These are phyloP conservation scores for Polietes domitor DNA, from an alignment of 2,888 invertebrate genomes.

Conservation along the genomic window DNA sequence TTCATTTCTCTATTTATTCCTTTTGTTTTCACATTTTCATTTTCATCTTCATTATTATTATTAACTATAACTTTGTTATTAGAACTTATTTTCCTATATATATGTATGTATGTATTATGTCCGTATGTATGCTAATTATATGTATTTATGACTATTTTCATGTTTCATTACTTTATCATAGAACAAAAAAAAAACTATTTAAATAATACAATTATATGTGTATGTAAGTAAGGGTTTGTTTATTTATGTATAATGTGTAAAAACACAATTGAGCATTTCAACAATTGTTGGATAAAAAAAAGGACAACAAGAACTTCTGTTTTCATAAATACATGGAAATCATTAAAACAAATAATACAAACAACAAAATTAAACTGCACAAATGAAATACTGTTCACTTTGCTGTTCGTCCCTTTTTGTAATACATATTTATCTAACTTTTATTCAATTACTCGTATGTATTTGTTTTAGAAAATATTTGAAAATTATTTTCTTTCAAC, in stretches of 20 bases:
- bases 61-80: constrained; percentile 66
- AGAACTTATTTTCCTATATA: constrained; percentile 60
- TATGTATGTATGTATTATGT: constrained; percentile 41
- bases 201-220: constrained; percentile 50
- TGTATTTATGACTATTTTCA: constrained; percentile 16
- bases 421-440: not conserved
- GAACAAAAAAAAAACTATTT: constrained; percentile 43
- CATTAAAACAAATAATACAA: not conserved
- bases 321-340: not conserved
- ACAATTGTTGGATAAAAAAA: not conserved
- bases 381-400: not conserved
- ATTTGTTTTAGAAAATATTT: constrained; percentile 51
- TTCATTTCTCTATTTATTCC: constrained; percentile 60
- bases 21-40: constrained; percentile 46
- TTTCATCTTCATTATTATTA: constrained; percentile 49
- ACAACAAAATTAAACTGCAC: not conserved
- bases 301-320: not conserved
- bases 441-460: constrained; percentile 9
- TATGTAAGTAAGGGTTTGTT: constrained; percentile 20
- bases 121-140: constrained; percentile 42
- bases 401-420: not conserved
- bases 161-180: constrained; percentile 46
- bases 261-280: constrained; percentile 29
- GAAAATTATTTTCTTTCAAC: constrained; percentile 10
- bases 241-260: constrained; percentile 45